Percentiles rank a stretch among this genome's conserved stretches.
Conservation (phyloP, 2,113 vertebrate genomes). For the Notarius quadriscutis region DNA sequence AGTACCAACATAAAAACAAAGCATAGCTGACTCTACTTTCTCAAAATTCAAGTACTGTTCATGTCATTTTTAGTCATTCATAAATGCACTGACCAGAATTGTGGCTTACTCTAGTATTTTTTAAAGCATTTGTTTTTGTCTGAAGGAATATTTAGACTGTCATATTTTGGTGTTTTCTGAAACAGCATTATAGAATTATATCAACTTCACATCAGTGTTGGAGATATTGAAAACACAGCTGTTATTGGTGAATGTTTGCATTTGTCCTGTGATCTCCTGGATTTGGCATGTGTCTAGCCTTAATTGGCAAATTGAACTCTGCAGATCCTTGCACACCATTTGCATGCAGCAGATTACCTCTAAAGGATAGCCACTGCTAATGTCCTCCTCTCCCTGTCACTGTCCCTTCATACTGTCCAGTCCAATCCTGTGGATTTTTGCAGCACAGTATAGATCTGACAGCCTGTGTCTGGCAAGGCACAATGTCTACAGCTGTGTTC, state of each 20-base stretch:
- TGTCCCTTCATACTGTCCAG: not conserved
- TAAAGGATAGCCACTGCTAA: not conserved
- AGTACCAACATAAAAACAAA: conserved; percentile 18
- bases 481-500: conserved; percentile 50
- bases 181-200: not conserved
- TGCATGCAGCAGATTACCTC: not conserved
- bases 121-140: not conserved
- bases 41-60: not conserved
- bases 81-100: not conserved
- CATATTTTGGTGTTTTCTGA: not conserved
- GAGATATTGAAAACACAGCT: not conserved
- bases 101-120: not conserved
- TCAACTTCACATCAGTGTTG: not conserved
- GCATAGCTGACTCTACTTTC: not conserved
- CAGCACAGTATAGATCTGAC: conserved; percentile 46
- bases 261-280: not conserved
- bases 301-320: conserved; percentile 10
- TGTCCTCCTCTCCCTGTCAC: not conserved
- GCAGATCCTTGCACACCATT: not conserved
- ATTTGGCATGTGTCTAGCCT: not conserved
- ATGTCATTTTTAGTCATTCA: not conserved
- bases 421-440: conserved; percentile 1
- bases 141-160: not conserved
- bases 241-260: not conserved
- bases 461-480: conserved; percentile 51